phyloP scores from a whole-genome alignment of 2,888 invertebrate species.

The Gnatocerus cornutus region DNA sequence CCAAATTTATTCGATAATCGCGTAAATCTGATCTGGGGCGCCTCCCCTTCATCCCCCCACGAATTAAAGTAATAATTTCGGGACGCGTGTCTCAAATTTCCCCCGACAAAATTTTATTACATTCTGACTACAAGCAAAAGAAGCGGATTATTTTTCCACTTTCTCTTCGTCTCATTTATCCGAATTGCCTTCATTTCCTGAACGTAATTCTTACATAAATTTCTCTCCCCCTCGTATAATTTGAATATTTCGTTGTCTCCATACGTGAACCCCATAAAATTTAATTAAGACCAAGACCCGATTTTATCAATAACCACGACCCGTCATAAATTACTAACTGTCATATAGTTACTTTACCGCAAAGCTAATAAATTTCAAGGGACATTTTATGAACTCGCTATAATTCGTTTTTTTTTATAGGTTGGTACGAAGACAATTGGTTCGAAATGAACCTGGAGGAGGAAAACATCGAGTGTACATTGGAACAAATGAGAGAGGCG shows the following conservation, averaged over 20 bases:
- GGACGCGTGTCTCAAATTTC: neutral
- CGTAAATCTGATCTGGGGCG: no score
- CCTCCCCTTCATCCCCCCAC: no score
- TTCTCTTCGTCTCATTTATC: constrained; percentile 22
- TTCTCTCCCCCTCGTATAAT: neutral
- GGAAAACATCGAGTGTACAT: constrained; percentile 93
- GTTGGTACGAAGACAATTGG: constrained; percentile 99
- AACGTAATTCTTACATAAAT: constrained; percentile 39
- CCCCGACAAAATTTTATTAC: no score
- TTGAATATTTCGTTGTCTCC: neutral
- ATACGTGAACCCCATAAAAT: constrained; percentile 11
- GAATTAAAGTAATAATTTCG: no score
- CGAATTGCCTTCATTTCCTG: constrained; percentile 28
- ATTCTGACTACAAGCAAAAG: neutral
- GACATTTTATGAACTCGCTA: constrained; percentile 1
- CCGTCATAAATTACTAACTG: constrained; percentile 18
- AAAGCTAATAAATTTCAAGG: neutral
- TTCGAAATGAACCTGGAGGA: constrained; percentile 90
- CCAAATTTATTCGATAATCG: no score
- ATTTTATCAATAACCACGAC: constrained; percentile 16
- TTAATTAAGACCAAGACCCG: constrained; percentile 19
- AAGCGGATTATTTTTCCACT: constrained; percentile 21
- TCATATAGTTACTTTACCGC: constrained; percentile 4
- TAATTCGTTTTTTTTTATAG: constrained; percentile 68
- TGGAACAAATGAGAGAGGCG: constrained; percentile 93